phyloP scores from a whole-genome alignment of 1,140 invertebrate genomes.

The Rhyzopertha dominica region DNA sequence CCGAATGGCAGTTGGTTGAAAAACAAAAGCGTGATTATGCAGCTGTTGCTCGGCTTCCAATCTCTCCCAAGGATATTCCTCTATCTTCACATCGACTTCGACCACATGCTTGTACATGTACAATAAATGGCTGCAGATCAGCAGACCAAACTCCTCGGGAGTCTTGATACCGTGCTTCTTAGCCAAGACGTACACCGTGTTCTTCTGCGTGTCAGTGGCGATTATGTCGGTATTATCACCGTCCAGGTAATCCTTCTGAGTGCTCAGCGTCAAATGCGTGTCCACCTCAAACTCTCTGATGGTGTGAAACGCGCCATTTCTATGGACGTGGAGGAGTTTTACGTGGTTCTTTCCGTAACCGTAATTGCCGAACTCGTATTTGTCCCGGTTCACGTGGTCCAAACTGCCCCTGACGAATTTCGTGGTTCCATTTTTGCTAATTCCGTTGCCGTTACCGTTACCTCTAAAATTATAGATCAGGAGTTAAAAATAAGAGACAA shows the following conservation, averaged over 20 bases:
- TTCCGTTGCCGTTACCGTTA: background rate
- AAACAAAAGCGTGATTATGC: conserved; percentile 72
- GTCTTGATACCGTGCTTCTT: conserved; percentile 69
- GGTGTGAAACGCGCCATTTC: conserved; percentile 58
- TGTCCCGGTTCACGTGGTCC: conserved; percentile 23
- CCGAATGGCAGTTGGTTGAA: conserved; percentile 56
- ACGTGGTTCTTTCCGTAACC: conserved; percentile 72
- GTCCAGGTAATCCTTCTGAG: conserved; percentile 58
- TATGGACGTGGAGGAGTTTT: conserved; percentile 63
- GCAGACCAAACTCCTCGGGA: conserved; percentile 67
- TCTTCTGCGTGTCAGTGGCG: conserved; percentile 79
- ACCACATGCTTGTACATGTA: conserved; percentile 65
- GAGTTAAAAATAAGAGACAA: no score
- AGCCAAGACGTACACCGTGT: conserved; percentile 73
- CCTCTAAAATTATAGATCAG: no score
- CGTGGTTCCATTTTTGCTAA: background rate
- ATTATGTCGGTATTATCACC: conserved; percentile 69
- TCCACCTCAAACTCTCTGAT: conserved; percentile 70
- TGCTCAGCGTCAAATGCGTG: conserved; percentile 63
- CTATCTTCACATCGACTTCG: conserved; percentile 60
- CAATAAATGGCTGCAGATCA: conserved; percentile 66
- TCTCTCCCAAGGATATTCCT: conserved; percentile 69
- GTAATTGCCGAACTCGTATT: conserved; percentile 58
- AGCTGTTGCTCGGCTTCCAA: conserved; percentile 51
- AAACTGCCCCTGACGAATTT: conserved; percentile 10